Evolutionary conservation across 2,888 invertebrate genomes (phyloP).

Genomic region (Morinoia aosen): DNA sequence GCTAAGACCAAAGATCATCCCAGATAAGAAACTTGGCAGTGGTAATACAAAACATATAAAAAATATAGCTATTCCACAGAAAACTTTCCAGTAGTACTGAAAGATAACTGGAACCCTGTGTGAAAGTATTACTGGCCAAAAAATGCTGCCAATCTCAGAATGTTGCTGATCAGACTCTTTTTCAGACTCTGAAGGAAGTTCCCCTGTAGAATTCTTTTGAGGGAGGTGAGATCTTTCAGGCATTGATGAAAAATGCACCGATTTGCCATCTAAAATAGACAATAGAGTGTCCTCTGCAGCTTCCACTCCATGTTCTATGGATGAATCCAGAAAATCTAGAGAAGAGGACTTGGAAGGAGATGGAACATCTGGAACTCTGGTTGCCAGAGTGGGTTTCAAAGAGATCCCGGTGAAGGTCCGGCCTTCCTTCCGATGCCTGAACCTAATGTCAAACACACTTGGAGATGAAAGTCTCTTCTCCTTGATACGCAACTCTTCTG

Average conservation of each 20-base stretch:
- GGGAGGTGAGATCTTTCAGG: not conserved
- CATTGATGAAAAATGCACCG: not conserved
- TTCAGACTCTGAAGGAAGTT: not conserved
- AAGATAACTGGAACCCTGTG: not conserved
- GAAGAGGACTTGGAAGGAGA: not conserved
- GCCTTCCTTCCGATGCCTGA: conserved; percentile 30
- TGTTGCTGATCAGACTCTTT: not conserved
- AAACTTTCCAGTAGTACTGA: conserved; percentile 13
- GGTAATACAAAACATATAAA: conserved; percentile 69
- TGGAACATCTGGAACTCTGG: not conserved
- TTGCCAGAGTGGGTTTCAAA: not conserved
- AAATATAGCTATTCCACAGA: conserved; percentile 53
- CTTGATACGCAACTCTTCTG: conserved; percentile 55
- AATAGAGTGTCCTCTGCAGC: conserved; percentile 37
- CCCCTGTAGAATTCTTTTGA: not conserved
- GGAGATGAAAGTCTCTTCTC: conserved; percentile 5
- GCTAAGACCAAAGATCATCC: conserved; percentile 74
- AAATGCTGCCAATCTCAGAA: not conserved
- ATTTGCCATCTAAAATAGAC: conserved; percentile 4
- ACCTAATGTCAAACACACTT: not conserved
- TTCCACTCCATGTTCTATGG: conserved; percentile 53
- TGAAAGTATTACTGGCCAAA: not conserved
- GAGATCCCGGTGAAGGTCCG: not conserved
- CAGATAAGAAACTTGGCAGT: conserved; percentile 73
- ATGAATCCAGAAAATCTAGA: not conserved